Base-by-base conservation (phyloP, 2,797 vertebrate species). In the Gymnocypris eckloni region DNA sequence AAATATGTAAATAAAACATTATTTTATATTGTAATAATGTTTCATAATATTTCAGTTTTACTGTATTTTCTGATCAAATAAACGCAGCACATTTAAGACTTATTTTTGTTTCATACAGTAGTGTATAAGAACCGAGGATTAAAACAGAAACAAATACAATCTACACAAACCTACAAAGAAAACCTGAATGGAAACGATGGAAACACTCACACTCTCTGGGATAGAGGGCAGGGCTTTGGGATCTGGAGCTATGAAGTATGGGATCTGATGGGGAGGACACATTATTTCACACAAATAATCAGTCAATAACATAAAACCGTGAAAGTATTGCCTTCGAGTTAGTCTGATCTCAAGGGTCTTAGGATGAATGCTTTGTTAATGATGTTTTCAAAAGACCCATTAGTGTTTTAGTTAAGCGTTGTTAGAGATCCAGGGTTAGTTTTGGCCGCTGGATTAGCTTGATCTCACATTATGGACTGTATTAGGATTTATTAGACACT, bases 241-340 rank as follows among this genome's bases (percentile, higher is more conserved):
- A 77, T 97, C 96, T 0, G 97, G 97, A 69, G 95, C 96, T 56
- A 97, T 94, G 89, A 97, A 98, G 86, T 96, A 97, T 2, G 97
- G 96, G 80, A 97, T 90, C 97, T 98, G 89, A 37, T 12, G 13
- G 28, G 37, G 52, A 82, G 2, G 37, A 70, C 64, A 56, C 16
- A 81, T 28, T 18, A 48, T 20, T 81, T 8, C 22, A 72, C 8
- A 25, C 28, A 70, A 80, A 66, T 2, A 25, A 48, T 84, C 2
- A n/a, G 13, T 59, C 39, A 66, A 13, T 8, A 33, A n/a, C n/a
- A 8, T 15, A 0, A 75, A 8, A 67, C 15, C 28, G 4, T 50
- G 9, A 11, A 20, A 16, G n/a, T 15, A 15, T 28, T 1, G n/a
- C 43, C 43, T 28, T 50, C 4, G 5, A 54, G 9, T 75, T 33